Base-by-base conservation (phyloP, 2,888 invertebrate species). In the Steromphala cineraria region DNA sequence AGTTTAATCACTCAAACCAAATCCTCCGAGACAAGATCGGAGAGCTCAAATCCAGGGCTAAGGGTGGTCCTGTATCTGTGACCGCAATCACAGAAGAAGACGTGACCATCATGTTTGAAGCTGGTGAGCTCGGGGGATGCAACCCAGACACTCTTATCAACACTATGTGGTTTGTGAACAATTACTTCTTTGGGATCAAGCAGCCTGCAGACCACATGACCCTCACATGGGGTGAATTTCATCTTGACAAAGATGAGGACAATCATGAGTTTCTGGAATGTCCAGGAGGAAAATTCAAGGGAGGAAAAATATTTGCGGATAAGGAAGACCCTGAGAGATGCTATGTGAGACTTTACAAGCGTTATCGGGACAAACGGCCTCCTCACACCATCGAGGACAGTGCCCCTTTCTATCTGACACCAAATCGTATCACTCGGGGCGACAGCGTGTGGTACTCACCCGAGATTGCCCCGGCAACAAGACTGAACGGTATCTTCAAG, bases 111-210 rank as follows among this genome's bases (percentile, higher is more conserved):
- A 53, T 75, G 53, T 75, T 75, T 75, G 75, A 52, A 53, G 75
- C 75, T 52, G 75, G 53, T 46, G 53, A 75, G 53, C 52, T 75
- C 3, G 75, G 75, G 5, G 75, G 53, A 2, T 52, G 53, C 19
- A 75, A 75, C 28, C 75, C 75, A 53, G 75, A 75, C 75, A 53
- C 75, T n/a, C 53, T 75, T 17, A 21, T 75, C 21, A 75, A 75
- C 75, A 75, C 75, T 24, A 75, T 75, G 75, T 75, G 75, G 75
- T 75, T 75, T 53, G 53, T 75, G 53, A 75, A 75, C 75, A 75
- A 10, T 52, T 75, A 53, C n/a, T 75, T 75, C 75, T 75, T 75
- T 31, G 28, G 75, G 13, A 53, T 75, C 21, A 75, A 75, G 52
- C 36, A 74, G n/a, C 53, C 75, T 19, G 13, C 52, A 4, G 53